These are phyloP conservation scores for Leuciscus waleckii DNA, from an alignment of 2,797 vertebrate genomes.

Conservation along the genomic window DNA sequence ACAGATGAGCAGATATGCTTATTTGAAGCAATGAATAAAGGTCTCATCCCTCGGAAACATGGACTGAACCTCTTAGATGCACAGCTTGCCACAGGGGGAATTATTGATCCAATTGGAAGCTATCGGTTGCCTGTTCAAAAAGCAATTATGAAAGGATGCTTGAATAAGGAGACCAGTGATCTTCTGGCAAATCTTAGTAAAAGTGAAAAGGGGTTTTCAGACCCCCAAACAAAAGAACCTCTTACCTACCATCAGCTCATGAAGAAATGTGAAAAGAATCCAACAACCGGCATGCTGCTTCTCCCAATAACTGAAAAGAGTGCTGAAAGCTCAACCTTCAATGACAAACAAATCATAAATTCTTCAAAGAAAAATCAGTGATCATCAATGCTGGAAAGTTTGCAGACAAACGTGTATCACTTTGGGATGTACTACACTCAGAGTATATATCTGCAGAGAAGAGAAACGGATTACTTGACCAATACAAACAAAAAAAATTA, in stretches of 20 bases:
- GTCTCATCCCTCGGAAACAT: conserved; percentile 68
- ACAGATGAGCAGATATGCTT: conserved; percentile 73
- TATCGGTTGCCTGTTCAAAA: conserved; percentile 81
- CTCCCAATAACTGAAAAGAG: conserved; percentile 69
- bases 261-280: conserved; percentile 77
- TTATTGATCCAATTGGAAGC: conserved; percentile 84
- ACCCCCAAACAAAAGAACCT: conserved; percentile 88
- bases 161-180: conserved; percentile 77
- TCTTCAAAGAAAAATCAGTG: conserved; percentile 73
- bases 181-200: conserved; percentile 74
- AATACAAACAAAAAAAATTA: conserved; percentile 74
- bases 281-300: conserved; percentile 74
- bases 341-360: conserved; percentile 75
- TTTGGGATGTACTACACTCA: conserved; percentile 88
- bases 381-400: conserved; percentile 77
- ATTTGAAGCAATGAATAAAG: conserved; percentile 75
- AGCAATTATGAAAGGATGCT: conserved; percentile 80
- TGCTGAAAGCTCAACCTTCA: conserved; percentile 55
- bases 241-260: conserved; percentile 85
- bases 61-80: conserved; percentile 75
- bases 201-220: conserved; percentile 84
- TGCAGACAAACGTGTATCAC: conserved; percentile 72
- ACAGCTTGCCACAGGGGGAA: conserved; percentile 86
- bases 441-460: conserved; percentile 82
- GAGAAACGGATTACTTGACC: conserved; percentile 80